phyloP scores from a whole-genome alignment of 2,113 vertebrate genomes.

The Ia io region DNA sequence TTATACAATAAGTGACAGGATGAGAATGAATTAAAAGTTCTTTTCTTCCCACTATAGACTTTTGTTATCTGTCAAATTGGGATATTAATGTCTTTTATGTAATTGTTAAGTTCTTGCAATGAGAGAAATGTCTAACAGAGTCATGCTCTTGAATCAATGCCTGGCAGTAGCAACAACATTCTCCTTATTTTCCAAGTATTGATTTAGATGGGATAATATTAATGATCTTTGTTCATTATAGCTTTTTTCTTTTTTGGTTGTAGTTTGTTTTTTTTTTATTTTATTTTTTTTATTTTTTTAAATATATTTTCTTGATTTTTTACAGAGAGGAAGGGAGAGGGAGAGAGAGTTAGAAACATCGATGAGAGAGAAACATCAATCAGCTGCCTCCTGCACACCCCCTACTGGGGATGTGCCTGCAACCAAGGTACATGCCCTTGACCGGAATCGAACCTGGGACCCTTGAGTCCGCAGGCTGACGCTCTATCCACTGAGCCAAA shows the following conservation, averaged over 20 bases:
- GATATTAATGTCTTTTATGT: constrained; percentile 7
- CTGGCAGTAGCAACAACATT: neutral
- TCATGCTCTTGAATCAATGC: neutral
- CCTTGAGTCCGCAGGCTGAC: too few relatives aligned
- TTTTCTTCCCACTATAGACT: neutral
- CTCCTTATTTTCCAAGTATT: constrained; percentile 8
- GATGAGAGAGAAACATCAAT: too few relatives aligned
- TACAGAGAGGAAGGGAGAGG: too few relatives aligned
- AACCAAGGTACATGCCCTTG: too few relatives aligned
- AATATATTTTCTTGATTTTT: too few relatives aligned
- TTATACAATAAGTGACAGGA: neutral
- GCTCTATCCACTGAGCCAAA: too few relatives aligned
- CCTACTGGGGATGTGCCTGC: too few relatives aligned
- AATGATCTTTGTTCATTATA: neutral
- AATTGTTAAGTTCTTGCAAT: neutral
- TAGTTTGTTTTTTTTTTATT: neutral
- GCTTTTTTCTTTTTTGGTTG: neutral
- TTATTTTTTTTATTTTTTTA: too few relatives aligned
- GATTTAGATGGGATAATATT: neutral
- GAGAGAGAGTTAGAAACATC: too few relatives aligned
- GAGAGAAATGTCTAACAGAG: neutral
- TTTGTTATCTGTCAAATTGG: constrained; percentile 14
- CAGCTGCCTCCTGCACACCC: too few relatives aligned
- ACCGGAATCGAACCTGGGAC: too few relatives aligned
- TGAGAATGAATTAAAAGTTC: neutral